These are phyloP conservation scores for Opisthocomus hoazin DNA, from an alignment of 2,113 vertebrate genomes.

Conservation along the genomic window DNA sequence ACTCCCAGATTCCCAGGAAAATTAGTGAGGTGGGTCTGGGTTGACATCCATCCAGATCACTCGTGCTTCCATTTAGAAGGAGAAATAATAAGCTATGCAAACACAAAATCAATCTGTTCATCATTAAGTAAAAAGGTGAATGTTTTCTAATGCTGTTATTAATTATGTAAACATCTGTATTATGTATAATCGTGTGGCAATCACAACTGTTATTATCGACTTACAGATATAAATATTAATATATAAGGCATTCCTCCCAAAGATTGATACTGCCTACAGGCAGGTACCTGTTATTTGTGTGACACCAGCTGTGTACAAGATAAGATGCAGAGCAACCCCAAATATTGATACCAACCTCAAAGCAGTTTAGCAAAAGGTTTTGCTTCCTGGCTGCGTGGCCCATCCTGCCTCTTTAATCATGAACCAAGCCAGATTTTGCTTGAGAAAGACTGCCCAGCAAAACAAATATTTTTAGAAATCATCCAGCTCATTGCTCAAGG, in stretches of 20 bases:
- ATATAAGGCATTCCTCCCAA: not conserved
- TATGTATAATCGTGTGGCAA: not conserved
- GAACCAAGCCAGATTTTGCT: not conserved
- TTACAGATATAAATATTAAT: not conserved
- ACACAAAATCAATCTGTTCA: not conserved
- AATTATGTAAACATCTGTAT: slow-evolving; percentile 16
- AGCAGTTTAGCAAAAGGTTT: not conserved
- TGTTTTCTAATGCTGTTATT: not conserved
- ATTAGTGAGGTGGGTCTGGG: not conserved
- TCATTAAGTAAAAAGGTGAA: not conserved
- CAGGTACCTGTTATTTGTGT: not conserved
- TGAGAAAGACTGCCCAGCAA: not conserved
- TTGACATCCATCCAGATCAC: not conserved
- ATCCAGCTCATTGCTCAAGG: not conserved
- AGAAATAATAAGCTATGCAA: not conserved
- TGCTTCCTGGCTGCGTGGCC: not conserved
- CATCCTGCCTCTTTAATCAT: not conserved
- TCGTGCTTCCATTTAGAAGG: not conserved
- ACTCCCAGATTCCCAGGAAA: not conserved
- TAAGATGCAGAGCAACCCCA: not conserved
- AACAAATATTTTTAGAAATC: not conserved
- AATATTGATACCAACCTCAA: not conserved
- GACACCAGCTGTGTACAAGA: not conserved
- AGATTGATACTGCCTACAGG: not conserved
- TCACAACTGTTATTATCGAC: not conserved